phyloP scores from a whole-genome alignment of 2,888 invertebrate species.

The Chymomyza fuscimana region DNA sequence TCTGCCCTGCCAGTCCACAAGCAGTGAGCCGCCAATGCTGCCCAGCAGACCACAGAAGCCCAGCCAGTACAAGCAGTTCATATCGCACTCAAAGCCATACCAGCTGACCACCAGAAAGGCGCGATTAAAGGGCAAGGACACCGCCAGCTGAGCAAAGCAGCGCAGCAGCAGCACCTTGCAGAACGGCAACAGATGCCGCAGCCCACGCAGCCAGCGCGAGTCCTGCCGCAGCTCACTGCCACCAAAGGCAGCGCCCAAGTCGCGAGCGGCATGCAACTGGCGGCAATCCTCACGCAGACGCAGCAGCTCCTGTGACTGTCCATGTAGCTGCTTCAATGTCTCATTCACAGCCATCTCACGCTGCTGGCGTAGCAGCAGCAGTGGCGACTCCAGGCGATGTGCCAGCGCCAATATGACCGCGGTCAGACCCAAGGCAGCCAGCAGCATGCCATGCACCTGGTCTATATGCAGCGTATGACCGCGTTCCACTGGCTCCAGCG shows the following conservation, averaged over 20 bases:
- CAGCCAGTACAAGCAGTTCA: conserved; percentile 70
- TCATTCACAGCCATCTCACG: conserved; percentile 60
- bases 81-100: conserved; percentile 66
- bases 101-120: conserved; percentile 70
- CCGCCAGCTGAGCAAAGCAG: conserved; percentile 61
- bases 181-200: conserved; percentile 52
- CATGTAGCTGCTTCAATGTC: conserved; percentile 56
- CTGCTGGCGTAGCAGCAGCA: conserved; percentile 65
- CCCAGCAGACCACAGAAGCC: conserved; percentile 71
- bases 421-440: conserved; percentile 65
- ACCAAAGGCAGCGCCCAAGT: conserved; percentile 46
- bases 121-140: conserved; percentile 75
- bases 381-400: conserved; percentile 69
- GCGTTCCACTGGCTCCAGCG: conserved; percentile 52
- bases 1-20: conserved; percentile 73
- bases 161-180: conserved; percentile 68
- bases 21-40: conserved; percentile 66
- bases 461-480: conserved; percentile 67
- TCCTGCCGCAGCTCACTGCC: conserved; percentile 41
- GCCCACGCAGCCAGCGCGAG: conserved; percentile 28
- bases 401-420: conserved; percentile 61
- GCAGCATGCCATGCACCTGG: conserved; percentile 73
- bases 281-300: conserved; percentile 67
- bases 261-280: conserved; percentile 59
- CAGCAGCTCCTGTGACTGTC: conserved; percentile 53